phyloP scores from a whole-genome alignment of 92 coral and sea anemone genomes.

The Epizoanthus illoricatus region DNA sequence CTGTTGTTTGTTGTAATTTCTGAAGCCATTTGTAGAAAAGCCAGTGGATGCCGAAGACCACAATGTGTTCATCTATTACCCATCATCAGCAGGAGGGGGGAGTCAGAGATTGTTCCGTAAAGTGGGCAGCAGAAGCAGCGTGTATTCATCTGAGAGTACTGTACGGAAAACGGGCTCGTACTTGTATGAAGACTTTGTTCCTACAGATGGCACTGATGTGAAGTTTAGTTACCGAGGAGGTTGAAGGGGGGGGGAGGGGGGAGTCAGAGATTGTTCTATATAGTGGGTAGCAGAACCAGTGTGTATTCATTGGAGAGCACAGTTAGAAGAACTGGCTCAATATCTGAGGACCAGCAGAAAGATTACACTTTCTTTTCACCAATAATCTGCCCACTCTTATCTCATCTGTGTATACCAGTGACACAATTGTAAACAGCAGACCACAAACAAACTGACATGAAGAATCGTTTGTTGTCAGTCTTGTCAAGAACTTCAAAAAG shows the following conservation, averaged over 20 bases:
- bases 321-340: constrained; percentile 88
- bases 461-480: no score
- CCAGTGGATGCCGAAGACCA: constrained; percentile 97
- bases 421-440: no score
- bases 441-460: no score
- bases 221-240: no score
- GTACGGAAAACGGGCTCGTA: constrained; percentile 88
- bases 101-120: constrained; percentile 93
- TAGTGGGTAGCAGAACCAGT: constrained; percentile 60
- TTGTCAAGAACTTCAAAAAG: no score
- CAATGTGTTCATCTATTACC: constrained; percentile 89
- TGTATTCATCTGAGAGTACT: constrained; percentile 90
- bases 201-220: constrained; percentile 53
- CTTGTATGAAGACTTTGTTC: constrained; percentile 93
- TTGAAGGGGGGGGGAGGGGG: no score
- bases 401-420: constrained; percentile 41
- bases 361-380: constrained; percentile 38
- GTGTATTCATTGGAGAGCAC: constrained; percentile 92
- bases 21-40: constrained; percentile 94
- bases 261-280: no score
- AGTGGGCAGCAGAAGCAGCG: constrained; percentile 95
- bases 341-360: constrained; percentile 36
- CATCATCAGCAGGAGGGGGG: constrained; percentile 89
- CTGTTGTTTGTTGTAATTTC: neutral
- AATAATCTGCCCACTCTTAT: neutral